phyloP scores from a whole-genome alignment of 2,888 invertebrate genomes.

The Eutolmus rufibarbis region DNA sequence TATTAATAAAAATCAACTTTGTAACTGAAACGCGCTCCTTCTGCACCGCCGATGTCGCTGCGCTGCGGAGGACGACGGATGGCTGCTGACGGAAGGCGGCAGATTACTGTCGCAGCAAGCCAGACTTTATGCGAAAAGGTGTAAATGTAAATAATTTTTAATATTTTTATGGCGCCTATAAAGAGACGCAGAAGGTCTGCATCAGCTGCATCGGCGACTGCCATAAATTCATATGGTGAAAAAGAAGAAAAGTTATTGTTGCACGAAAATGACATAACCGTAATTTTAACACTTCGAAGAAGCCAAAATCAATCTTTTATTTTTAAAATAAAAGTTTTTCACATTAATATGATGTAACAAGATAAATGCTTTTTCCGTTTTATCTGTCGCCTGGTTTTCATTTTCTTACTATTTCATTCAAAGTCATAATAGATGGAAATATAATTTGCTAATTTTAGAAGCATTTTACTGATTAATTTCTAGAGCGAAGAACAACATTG shows the following conservation, averaged over 20 bases:
- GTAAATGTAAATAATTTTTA: conserved; percentile 39
- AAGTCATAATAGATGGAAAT: too few species aligned
- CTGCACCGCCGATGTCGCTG: background rate
- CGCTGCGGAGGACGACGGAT: background rate
- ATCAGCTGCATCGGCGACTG: background rate
- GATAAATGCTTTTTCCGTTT: too few species aligned
- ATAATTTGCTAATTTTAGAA: too few species aligned
- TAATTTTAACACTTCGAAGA: background rate
- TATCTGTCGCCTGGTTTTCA: too few species aligned
- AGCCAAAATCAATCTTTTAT: background rate
- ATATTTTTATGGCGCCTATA: conserved; percentile 32
- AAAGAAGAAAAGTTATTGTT: background rate
- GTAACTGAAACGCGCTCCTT: conserved; percentile 33
- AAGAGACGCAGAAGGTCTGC: background rate
- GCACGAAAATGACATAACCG: background rate
- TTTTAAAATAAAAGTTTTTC: background rate
- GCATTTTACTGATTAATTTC: too few species aligned
- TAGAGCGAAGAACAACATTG: too few species aligned
- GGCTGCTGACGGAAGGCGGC: background rate
- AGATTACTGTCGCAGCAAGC: conserved; percentile 19
- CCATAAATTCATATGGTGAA: background rate
- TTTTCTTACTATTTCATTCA: too few species aligned
- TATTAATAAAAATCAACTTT: conserved; percentile 47
- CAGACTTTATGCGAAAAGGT: conserved; percentile 22
- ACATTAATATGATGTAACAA: too few species aligned